Conservation (phyloP, 1,140 invertebrate species). For the Listronotus bonariensis region DNA sequence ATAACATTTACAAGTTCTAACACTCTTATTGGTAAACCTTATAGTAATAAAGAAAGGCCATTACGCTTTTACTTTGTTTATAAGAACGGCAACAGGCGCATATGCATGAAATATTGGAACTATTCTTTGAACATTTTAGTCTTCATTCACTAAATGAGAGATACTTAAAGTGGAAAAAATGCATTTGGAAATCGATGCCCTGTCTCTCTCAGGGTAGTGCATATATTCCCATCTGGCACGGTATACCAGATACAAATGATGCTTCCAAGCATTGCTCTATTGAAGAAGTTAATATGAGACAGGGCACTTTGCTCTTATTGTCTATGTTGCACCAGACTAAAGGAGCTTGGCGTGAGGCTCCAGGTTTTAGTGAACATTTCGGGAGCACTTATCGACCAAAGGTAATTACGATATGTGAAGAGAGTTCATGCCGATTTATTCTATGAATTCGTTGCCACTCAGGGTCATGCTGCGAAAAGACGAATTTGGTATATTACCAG, state of each 20-base stretch:
- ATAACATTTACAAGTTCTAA: too few relatives aligned
- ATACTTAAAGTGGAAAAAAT: conserved; percentile 77
- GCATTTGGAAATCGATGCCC: conserved; percentile 72
- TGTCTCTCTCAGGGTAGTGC: conserved; percentile 78
- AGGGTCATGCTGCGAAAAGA: too few relatives aligned
- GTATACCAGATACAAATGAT: conserved; percentile 86
- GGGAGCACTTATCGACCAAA: conserved; percentile 78
- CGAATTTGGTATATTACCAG: too few relatives aligned
- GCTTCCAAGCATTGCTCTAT: conserved; percentile 68
- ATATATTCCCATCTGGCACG: too few relatives aligned
- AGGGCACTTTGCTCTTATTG: conserved; percentile 77
- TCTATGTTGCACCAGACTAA: conserved; percentile 77
- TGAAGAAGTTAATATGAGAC: conserved; percentile 84
- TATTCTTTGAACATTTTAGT: conserved; percentile 62
- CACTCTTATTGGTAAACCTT: too few relatives aligned
- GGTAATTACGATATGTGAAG: too few relatives aligned
- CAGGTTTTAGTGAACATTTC: conserved; percentile 81
- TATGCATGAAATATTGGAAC: too few relatives aligned
- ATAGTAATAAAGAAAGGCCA: too few relatives aligned
- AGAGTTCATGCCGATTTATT: too few relatives aligned
- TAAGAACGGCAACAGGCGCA: too few relatives aligned
- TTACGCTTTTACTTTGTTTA: too few relatives aligned
- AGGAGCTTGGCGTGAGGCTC: conserved; percentile 76
- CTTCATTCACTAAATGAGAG: conserved; percentile 72
- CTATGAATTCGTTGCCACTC: too few relatives aligned